Percentiles rank a stretch among this genome's conserved stretches.
Conservation (phyloP, 2,888 invertebrate species). For the Drosophila anomalata region DNA sequence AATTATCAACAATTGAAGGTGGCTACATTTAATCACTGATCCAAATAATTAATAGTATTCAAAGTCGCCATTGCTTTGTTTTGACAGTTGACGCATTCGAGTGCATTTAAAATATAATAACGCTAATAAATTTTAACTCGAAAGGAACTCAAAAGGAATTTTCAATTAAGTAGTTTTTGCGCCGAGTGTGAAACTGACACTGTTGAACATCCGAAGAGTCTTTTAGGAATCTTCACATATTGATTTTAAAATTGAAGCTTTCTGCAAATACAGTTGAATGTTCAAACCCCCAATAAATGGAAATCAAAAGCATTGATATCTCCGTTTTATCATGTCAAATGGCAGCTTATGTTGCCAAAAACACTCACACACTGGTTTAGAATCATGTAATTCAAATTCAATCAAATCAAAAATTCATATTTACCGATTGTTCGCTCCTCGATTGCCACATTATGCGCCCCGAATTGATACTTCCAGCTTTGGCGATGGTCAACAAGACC, state of each 20-base stretch:
- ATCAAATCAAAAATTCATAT: conserved; percentile 49
- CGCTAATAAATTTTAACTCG: neutral
- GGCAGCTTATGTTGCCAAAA: conserved; percentile 10
- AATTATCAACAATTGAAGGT: conserved; percentile 30
- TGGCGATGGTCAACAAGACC: conserved; percentile 7
- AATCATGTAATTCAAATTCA: conserved; percentile 53
- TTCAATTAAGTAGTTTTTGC: neutral
- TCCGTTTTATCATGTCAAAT: conserved; percentile 9
- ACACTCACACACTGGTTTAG: neutral
- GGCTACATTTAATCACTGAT: conserved; percentile 26
- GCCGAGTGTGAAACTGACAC: neutral
- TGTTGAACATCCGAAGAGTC: too few species aligned
- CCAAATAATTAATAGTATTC: conserved; percentile 14
- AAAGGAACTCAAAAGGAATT: neutral
- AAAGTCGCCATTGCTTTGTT: conserved; percentile 1
- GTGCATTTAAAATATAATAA: neutral
- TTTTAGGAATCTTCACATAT: too few species aligned
- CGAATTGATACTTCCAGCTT: conserved; percentile 23
- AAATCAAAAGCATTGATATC: conserved; percentile 9
- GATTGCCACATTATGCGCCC: conserved; percentile 34
- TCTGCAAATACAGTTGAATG: neutral
- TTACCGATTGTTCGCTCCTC: conserved; percentile 33
- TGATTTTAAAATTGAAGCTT: too few species aligned
- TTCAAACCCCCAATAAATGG: neutral
- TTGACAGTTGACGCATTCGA: conserved; percentile 8